Base-by-base conservation (phyloP, 2,113 vertebrate species). In the Nyctereutes procyonoides region DNA sequence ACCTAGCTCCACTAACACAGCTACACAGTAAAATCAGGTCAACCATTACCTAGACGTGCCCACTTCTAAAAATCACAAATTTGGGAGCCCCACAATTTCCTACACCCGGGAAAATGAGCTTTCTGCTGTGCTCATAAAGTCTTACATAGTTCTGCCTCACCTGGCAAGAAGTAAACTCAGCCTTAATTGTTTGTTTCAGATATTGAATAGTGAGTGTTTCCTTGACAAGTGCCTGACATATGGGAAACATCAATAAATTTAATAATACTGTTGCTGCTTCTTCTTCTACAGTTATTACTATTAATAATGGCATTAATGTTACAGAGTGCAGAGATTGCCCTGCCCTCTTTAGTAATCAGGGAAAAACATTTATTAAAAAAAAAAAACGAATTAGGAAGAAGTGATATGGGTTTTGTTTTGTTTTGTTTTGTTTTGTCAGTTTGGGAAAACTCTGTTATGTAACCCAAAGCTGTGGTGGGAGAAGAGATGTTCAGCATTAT, bases 51-150 rank as follows among this genome's bases (percentile, higher is more conserved):
- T 89, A 43, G 24, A 55, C 11, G 51, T 0, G 3, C 1, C 60
- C 22, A 90, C 30, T 74, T 80, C 6, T 20, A 80, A 91, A 90
- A 58, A 62, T 1, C 38, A 56, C 62, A 48, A 22, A 3, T 32
- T 7, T 19, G 0, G 1, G 2, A 53, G 51, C 8, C 6, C 14
- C 53, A 63, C 5, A 30, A 1, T 48, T n/a, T 26, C 28, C 20
- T 10, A 88, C n/a, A 15, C 43, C 43, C 16, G 7, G 6, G 16
- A 24, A 65, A 1, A 28, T 14, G 17, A n/a, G 48, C 14, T 63
- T 12, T 55, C 20, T 79, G 11, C 32, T 83, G 2, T 56, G 48
- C 30, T n/a, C 28, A 43, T 19, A 73, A 38, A 53, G 3, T 58
- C n/a, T 28, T 38, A 24, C 3, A 53, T 4, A 35, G 14, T 56